These are phyloP conservation scores for Caenorhabditis zanzibari DNA, from an alignment of 2,888 invertebrate genomes.

Conservation along the genomic window DNA sequence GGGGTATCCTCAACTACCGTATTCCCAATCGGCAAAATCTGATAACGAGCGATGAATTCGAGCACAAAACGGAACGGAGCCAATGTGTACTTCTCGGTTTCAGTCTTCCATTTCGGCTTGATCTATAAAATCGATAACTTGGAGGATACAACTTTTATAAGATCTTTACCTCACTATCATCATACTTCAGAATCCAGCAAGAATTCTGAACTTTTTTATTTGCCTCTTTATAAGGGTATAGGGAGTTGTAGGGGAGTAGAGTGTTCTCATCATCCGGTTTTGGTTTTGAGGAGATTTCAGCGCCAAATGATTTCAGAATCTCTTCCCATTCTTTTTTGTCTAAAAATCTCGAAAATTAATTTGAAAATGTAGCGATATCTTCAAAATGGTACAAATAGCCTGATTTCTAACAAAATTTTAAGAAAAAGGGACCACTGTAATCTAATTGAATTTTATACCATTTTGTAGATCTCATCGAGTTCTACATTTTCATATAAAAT, in stretches of 20 bases:
- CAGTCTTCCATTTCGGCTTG: neutral
- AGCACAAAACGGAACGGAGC: conserved; percentile 18
- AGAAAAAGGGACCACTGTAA: too few relatives aligned
- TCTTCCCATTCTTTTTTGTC: conserved; percentile 13
- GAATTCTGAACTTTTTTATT: conserved; percentile 17
- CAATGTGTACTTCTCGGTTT: neutral
- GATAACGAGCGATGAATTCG: conserved; percentile 16
- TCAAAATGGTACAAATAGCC: too few relatives aligned
- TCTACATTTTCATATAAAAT: too few relatives aligned
- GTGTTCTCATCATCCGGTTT: neutral
- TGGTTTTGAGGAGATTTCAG: neutral
- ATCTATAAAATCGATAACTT: neutral
- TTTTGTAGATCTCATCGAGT: too few relatives aligned
- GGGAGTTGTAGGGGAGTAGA: neutral
- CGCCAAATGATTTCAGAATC: conserved; percentile 23
- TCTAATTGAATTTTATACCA: too few relatives aligned
- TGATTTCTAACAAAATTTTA: too few relatives aligned
- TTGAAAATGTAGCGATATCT: too few relatives aligned
- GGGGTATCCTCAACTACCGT: neutral
- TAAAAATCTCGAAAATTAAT: too few relatives aligned
- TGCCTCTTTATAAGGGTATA: neutral
- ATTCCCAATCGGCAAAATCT: conserved; percentile 2
- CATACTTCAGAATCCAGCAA: conserved; percentile 33
- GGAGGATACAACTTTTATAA: neutral
- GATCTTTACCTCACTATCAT: neutral